A percentile compares a stretch with the other conserved stretches of the same genome.
These are phyloP conservation scores for Strigops habroptila DNA, from an alignment of 2,113 vertebrate species.

Conservation along the genomic window DNA sequence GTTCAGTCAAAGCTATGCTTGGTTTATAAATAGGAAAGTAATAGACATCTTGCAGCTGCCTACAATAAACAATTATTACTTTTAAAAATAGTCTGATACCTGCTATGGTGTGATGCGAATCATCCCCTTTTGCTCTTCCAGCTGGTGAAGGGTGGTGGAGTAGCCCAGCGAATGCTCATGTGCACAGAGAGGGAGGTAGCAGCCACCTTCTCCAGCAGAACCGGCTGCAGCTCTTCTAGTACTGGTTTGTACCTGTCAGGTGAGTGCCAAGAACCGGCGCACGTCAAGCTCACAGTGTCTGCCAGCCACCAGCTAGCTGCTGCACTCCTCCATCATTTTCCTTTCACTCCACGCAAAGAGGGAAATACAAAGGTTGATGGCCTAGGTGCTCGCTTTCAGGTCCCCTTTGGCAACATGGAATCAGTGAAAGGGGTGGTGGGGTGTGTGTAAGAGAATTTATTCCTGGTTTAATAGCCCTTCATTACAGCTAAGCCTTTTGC, in stretches of 20 bases:
- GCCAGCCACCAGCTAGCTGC: background rate
- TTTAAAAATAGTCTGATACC: background rate
- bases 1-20: background rate
- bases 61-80: background rate
- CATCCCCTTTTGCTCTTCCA: background rate
- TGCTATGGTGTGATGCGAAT: fast-evolving
- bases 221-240: background rate
- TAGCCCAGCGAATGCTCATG: fast-evolving
- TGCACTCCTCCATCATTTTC: background rate
- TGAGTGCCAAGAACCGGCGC: background rate
- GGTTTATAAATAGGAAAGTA: background rate
- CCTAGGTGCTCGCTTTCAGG: background rate
- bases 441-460: background rate
- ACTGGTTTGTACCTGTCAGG: background rate
- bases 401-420: background rate
- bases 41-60: background rate
- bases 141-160: background rate
- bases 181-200: background rate
- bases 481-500: background rate
- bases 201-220: background rate
- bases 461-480: background rate
- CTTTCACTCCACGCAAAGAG: background rate
- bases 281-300: fast-evolving
- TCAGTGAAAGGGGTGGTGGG: background rate
- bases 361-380: background rate